Percentiles rank a stretch among this genome's conserved stretches.
phyloP scores from a whole-genome alignment of 2,113 vertebrate genomes.

The Plectropomus leopardus region DNA sequence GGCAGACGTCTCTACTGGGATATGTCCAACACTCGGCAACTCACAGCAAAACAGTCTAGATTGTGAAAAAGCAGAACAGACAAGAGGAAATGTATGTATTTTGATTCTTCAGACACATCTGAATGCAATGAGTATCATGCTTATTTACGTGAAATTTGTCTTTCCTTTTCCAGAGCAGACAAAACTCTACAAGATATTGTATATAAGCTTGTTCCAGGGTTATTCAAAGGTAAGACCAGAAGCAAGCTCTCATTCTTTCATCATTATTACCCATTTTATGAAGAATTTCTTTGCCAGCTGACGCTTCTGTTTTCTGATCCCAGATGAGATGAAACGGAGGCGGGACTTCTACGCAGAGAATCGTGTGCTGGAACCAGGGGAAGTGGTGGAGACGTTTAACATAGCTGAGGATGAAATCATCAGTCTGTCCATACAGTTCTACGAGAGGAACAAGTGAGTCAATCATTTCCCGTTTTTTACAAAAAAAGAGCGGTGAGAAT shows the following conservation, averaged over 20 bases:
- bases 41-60: too few species aligned
- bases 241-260: neutral
- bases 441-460: slow-evolving; percentile 89
- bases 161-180: slow-evolving; percentile 86
- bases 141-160: fast-evolving
- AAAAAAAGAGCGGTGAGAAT: neutral
- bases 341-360: slow-evolving; percentile 93
- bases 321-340: slow-evolving; percentile 96
- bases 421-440: slow-evolving; percentile 96
- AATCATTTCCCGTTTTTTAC: neutral
- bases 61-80: too few species aligned
- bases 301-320: neutral
- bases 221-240: slow-evolving; percentile 91
- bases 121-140: neutral
- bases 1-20: too few species aligned
- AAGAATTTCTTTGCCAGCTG: neutral
- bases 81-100: too few species aligned
- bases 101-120: too few species aligned
- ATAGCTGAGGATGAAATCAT: slow-evolving; percentile 92
- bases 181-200: slow-evolving; percentile 97
- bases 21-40: too few species aligned
- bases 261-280: neutral
- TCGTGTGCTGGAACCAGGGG: slow-evolving; percentile 85
- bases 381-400: slow-evolving; percentile 87
- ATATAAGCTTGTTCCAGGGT: slow-evolving; percentile 94